Conservation (phyloP, 2,888 invertebrate species). For the Drosophila nr. perissopoda region DNA sequence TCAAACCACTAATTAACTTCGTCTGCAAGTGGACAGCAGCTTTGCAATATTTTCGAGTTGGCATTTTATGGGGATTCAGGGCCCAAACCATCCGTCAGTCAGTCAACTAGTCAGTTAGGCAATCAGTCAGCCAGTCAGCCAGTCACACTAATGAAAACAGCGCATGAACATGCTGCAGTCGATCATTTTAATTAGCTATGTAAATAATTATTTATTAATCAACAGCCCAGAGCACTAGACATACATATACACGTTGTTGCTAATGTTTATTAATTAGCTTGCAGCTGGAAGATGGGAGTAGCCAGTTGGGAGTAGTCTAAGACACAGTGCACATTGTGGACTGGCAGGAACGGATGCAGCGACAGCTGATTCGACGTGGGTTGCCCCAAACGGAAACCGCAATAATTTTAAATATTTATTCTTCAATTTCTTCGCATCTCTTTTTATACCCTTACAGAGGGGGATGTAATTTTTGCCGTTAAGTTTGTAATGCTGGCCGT, state of each 20-base stretch:
- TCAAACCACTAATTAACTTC: conserved; percentile 56
- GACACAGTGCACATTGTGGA: background rate
- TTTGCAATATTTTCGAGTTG: conserved; percentile 44
- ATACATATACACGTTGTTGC: conserved; percentile 15
- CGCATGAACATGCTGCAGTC: conserved; percentile 65
- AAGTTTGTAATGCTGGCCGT: background rate
- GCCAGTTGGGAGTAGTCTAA: conserved; percentile 2
- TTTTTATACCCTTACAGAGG: background rate
- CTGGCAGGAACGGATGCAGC: conserved; percentile 24
- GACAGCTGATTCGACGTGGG: conserved; percentile 29
- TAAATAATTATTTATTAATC: conserved; percentile 69
- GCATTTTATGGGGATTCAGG: conserved; percentile 32
- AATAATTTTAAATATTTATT: conserved; percentile 44
- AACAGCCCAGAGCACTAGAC: conserved; percentile 35
- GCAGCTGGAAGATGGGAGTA: background rate
- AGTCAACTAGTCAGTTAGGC: background rate
- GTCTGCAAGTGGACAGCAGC: conserved; percentile 19
- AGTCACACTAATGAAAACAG: conserved; percentile 64
- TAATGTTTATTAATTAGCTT: conserved; percentile 65
- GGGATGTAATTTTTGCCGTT: rapidly evolving
- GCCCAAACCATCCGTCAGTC: conserved; percentile 7
- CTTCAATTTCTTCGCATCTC: conserved; percentile 5
- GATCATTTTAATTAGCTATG: conserved; percentile 69
- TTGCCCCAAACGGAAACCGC: conserved; percentile 64
- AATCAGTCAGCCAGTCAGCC: conserved; percentile 1